Evolutionary conservation across 1,140 invertebrate genomes (phyloP), one percentile per base, ranked within the genome.

Genomic region (Drosophila navojoa): DNA sequence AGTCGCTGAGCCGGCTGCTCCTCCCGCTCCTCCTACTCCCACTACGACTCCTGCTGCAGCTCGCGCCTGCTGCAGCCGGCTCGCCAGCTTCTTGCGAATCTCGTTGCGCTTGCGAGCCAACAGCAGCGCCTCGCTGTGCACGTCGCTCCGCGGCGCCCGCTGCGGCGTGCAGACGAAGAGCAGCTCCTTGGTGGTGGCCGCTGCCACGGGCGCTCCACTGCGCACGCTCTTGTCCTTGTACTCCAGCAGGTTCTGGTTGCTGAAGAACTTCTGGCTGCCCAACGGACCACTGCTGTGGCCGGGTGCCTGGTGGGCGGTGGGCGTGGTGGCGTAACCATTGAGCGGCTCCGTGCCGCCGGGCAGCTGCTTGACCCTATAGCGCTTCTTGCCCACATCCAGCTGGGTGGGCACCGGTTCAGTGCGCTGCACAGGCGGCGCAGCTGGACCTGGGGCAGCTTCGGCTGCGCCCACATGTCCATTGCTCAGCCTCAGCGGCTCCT

Each of bases 111-210:
- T 90, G 15, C 89, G 80, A 6, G 84, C 90, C 61, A 91, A 61
- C 6, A 87, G 49, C 61, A 91, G 47, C 1, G 77, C 86, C 57
- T 91, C 90, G 47, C 78, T 86, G 19, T 87, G 84, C 7, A 62
- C 44, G 59, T 90, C 84, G 58, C 72, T 76, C 9, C 81, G 58
- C 35, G 90, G 63, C 53, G 71, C 67, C 15, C 86, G 62, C 44
- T 92, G 91, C 4, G 91, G 91, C 10, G 90, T 92, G 71, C 91
- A 92, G 38, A 92, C 91, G 68, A 92, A 92, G 15, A 91, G 69
- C 55, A 92, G 57, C 58, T 92, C 91, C 77, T 91, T 91, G 76
- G 91, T 91, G 53, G 91, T 82, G 54, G 82, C 84, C 27, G 79
- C 84, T 15, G 91, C 49, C 44, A 79, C 79, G 6, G 79, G 78